Base-by-base conservation (phyloP, 1,140 invertebrate species). In the Hylaeus anthracinus region DNA sequence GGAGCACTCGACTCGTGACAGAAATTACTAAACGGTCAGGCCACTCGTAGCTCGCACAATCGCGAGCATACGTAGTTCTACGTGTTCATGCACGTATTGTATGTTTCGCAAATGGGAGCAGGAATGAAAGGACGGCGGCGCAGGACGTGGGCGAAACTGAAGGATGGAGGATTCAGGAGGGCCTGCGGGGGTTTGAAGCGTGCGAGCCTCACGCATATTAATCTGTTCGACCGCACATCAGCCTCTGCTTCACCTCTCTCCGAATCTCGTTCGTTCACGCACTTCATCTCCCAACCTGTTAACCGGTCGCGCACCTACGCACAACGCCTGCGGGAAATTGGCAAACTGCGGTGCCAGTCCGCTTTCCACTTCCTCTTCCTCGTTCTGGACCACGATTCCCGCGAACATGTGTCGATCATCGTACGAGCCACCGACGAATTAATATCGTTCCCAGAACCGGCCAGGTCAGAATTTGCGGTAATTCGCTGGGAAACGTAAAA, bases 221-320 rank as follows among this genome's bases (percentile, higher is more conserved):
- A 92, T 92, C 91, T 91, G 90, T 90, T 91, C 89, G 88, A 92
- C 90, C 91, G 90, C 91, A 92, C 92, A 92, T 92, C 92, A 91
- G 90, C 89, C 84, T 89, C 82, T 86, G 74, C 63, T 56, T 82
- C 61, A 61, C 84, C 84, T 86, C 85, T 86, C 76, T 64, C 86
- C 82, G 82, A 89, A 89, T 91, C 90, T 91, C 91, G 89, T 90
- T 91, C 88, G 88, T 89, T 90, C 89, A 86, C 87, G 72, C 72
- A 91, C 90, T 92, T 90, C 89, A 90, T 90, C 90, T 91, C 86
- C 74, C 88, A 82, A 76, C 73, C 88, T 77, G 86, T 86, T 90
- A 88, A 91, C 85, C 84, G 90, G 81, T 85, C 81, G 84, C 88
- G 72, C 88, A 88, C 86, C 89, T 87, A 82, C 79, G 85, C 85